Evolutionary conservation across 2,888 invertebrate genomes (phyloP).

Genomic region (Nomada flava): DNA sequence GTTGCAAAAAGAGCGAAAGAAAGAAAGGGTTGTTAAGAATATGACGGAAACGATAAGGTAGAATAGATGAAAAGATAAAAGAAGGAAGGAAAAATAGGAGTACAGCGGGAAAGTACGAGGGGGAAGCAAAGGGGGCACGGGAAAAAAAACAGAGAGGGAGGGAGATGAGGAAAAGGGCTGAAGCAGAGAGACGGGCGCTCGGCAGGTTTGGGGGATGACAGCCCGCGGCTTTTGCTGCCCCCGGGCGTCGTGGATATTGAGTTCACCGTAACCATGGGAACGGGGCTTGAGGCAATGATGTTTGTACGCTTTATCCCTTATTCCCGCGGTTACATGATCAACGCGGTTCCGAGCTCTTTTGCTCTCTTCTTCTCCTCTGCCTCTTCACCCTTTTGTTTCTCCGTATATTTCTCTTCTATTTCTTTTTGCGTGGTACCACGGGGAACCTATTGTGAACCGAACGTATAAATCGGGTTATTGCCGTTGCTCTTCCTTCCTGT

Average conservation of each 20-base stretch:
- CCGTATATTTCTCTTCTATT: slow-evolving; percentile 13
- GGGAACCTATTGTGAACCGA: slow-evolving; percentile 40
- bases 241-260: slow-evolving; percentile 82
- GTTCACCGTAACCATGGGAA: slow-evolving; percentile 83
- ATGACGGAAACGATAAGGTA: slow-evolving; percentile 45
- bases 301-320: slow-evolving; percentile 82
- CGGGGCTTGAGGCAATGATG: slow-evolving; percentile 78
- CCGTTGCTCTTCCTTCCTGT: background rate
- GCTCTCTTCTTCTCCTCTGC: slow-evolving; percentile 43
- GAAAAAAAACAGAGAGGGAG: background rate
- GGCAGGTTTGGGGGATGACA: slow-evolving; percentile 83
- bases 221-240: slow-evolving; percentile 77
- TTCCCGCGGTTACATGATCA: slow-evolving; percentile 79
- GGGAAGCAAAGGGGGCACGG: background rate
- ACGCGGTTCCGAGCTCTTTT: slow-evolving; percentile 69
- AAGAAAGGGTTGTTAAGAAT: slow-evolving; percentile 29
- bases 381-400: slow-evolving; percentile 9
- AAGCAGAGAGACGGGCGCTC: slow-evolving; percentile 69
- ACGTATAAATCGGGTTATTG: slow-evolving; percentile 45
- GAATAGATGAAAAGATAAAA: slow-evolving; percentile 43
- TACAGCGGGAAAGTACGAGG: background rate
- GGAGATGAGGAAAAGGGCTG: slow-evolving; percentile 20
- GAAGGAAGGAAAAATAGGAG: slow-evolving; percentile 16
- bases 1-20: slow-evolving; percentile 6
- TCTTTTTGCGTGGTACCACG: slow-evolving; percentile 20